Base-by-base conservation (phyloP, 2,797 vertebrate species). In the Sebastes trivittatus region DNA sequence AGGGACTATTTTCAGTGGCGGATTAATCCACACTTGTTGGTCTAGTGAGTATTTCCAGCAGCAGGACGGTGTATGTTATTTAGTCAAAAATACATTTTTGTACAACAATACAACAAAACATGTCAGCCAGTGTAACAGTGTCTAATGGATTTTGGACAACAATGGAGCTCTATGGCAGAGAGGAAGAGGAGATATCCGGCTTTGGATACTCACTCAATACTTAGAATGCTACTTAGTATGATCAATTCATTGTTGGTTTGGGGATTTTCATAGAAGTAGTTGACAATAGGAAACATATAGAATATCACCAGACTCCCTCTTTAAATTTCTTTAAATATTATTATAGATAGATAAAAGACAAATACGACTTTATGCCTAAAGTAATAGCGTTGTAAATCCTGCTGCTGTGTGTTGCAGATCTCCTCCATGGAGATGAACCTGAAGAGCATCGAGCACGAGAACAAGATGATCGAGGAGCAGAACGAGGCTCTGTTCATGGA, bases 371-470 rank as follows among this genome's bases (percentile, higher is more conserved):
- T 9, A 6, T 7, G 3, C n/a, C 22, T 55, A 0, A 52, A 36
- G 55, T 67, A 30, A 49, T 38, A 3, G 9, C 34, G 6, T 22
- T 8, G 6, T 55, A 54, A 29, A 25, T 22, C 5, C 3, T 46
- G 42, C 32, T 63, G 52, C 52, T 36, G 29, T 78, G 32, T 38
- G 16, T 70, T 74, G 10, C 83, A 99, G 98, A 99, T 99, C 92
- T 97, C 97, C n/a, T 98, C 96, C 89, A 99, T 99, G 98, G 98
- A 99, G 93, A 98, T 97, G 89, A 99, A 99, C 94, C 95, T 99
- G 88, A 97, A 97, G 95, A 98, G 93, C 94, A 99, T 99, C 0
- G 98, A 99, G 86, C 97, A 98, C 22, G 98, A 99, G 91, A 99
- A 99, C 92, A 98, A 97, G 93, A 95, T 99, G 83, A 99, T 99